These are phyloP conservation scores for Nomada hirtipes DNA, from an alignment of 2,888 invertebrate genomes.

Conservation along the genomic window DNA sequence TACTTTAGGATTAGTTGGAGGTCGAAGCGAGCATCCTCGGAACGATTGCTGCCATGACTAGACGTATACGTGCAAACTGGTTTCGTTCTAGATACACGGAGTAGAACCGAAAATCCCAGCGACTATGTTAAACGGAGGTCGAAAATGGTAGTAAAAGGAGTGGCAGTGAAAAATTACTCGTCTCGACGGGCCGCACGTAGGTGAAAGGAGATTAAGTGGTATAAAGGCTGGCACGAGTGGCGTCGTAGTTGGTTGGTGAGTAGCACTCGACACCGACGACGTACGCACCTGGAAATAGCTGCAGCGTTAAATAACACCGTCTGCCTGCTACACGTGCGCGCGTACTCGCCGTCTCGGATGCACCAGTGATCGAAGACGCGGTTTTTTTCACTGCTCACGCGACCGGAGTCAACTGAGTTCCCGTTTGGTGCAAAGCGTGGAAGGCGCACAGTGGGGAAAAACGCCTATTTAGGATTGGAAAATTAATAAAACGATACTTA, in stretches of 20 bases:
- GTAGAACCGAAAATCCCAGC: conserved; percentile 2
- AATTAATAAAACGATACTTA: too few species aligned
- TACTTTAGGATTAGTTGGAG: too few species aligned
- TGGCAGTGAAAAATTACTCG: conserved; percentile 43
- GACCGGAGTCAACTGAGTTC: too few species aligned
- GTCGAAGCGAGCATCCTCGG: too few species aligned
- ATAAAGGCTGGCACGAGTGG: conserved; percentile 52
- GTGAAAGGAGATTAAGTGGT: conserved; percentile 67
- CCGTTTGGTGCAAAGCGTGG: neutral
- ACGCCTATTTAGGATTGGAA: too few species aligned
- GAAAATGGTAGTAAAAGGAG: conserved; percentile 47
- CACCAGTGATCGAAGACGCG: conserved; percentile 12
- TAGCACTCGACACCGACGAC: conserved; percentile 73
- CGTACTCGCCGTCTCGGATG: conserved; percentile 9
- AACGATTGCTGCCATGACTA: neutral
- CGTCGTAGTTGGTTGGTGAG: conserved; percentile 71
- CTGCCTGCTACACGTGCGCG: conserved; percentile 64
- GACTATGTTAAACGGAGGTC: conserved; percentile 16
- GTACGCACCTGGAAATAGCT: conserved; percentile 78
- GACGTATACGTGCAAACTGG: neutral
- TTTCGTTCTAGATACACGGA: conserved; percentile 10
- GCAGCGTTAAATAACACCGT: conserved; percentile 71
- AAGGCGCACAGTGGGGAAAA: too few species aligned
- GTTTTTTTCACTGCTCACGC: neutral
- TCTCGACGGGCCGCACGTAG: conserved; percentile 48